These are phyloP conservation scores for Helicoverpa zea DNA, from an alignment of 1,140 invertebrate genomes.

Conservation along the genomic window DNA sequence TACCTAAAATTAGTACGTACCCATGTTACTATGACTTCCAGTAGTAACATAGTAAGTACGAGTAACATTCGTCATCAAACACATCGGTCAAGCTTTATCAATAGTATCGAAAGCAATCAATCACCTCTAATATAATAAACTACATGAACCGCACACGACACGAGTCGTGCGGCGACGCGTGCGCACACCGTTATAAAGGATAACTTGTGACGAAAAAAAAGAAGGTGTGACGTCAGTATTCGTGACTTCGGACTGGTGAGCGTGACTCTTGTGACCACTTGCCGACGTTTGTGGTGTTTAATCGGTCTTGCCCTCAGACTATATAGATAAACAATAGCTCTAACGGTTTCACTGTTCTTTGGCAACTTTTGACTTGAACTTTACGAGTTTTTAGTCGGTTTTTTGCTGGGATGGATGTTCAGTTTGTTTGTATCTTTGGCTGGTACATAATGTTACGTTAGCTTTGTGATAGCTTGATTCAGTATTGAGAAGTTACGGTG, in stretches of 20 bases:
- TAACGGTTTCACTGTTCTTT: slow-evolving; percentile 14
- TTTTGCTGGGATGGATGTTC: background rate
- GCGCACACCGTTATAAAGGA: slow-evolving; percentile 61
- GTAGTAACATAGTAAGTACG: background rate
- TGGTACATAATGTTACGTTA: background rate
- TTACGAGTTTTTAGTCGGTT: background rate
- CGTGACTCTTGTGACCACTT: slow-evolving; percentile 80
- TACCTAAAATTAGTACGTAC: background rate
- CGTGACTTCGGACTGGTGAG: slow-evolving; percentile 68
- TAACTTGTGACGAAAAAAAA: slow-evolving; percentile 53
- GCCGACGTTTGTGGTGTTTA: slow-evolving; percentile 49
- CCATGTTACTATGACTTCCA: background rate
- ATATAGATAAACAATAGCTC: slow-evolving; percentile 40
- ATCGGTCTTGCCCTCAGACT: slow-evolving; percentile 48
- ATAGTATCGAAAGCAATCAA: slow-evolving; percentile 44
- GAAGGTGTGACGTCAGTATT: slow-evolving; percentile 72
- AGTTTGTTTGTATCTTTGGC: background rate
- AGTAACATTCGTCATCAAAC: slow-evolving; percentile 7
- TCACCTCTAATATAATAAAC: slow-evolving; percentile 47
- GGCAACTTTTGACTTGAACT: slow-evolving; percentile 31
- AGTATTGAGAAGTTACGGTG: background rate
- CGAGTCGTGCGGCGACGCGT: slow-evolving; percentile 34
- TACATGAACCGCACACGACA: slow-evolving; percentile 44
- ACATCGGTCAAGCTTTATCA: slow-evolving; percentile 46
- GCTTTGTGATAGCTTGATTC: background rate